Base-by-base conservation (phyloP, 2,888 invertebrate genomes). In the Habrosyne pyritoides region DNA sequence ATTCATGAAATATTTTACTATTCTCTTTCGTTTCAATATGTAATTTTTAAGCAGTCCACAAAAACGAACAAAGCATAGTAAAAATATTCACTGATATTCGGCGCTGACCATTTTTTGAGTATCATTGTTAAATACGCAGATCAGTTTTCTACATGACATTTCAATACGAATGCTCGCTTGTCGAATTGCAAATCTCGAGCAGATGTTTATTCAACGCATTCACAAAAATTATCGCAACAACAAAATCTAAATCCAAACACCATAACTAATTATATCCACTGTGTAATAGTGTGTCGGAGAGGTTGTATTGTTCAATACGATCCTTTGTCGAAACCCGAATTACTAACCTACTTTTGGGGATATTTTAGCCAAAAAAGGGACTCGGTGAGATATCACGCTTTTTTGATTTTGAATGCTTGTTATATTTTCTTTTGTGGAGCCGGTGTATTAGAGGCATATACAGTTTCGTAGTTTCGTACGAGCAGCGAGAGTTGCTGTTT, bases 181-280 rank as follows among this genome's bases (percentile, higher is more conserved):
- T 87, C 90, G 84, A 84, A 78, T 83, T 67, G 66, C 80, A 83
- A 81, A 90, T 88, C 87, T 84, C 80, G 75, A 86, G 82, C 91
- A 91, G 91, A 86, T 91, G 91, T 90, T 86, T 90, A 77, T 84
- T 87, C 82, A 74, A 71, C 56, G 82, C 79, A 90, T 91, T 91
- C 87, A 90, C 76, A 79, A 86, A 87, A 87, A 89, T 91, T 91
- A 91, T 91, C 91, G 82, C 85, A 85, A 87, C 86, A 84, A 83
- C 85, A 82, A 90, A 87, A 91, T 91, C 92, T 91, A 91, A 91
- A 91, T 91, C 91, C 91, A 84, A 89, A 84, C 87, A 91, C 91
- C 92, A 92, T 91, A 89, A 82, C 91, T 92, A 92, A 92, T 92
- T 91, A 92, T 88, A 92, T 91, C 91, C 90, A 90, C 87, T 90